Conservation (phyloP, 2,113 vertebrate genomes). For the Emberiza fucata region DNA sequence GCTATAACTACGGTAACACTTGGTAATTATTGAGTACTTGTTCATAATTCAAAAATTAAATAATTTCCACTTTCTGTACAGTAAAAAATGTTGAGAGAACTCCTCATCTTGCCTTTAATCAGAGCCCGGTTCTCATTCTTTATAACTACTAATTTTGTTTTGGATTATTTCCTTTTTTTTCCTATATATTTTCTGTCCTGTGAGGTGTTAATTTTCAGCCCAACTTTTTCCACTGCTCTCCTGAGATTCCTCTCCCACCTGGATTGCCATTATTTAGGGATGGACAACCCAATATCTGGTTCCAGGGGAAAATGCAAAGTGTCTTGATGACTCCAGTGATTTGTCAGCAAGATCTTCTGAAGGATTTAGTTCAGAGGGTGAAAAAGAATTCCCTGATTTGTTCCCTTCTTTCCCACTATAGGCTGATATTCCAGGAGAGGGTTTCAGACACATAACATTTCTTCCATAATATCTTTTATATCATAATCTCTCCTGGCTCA, state of each 20-base stretch:
- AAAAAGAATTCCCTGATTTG: background rate
- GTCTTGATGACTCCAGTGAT: background rate
- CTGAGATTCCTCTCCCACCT: background rate
- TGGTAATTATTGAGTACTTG: background rate
- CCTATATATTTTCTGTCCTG: rapidly evolving
- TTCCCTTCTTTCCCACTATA: background rate
- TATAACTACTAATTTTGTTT: background rate
- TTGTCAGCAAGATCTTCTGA: background rate
- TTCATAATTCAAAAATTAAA: background rate
- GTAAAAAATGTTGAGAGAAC: background rate
- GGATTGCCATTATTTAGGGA: background rate
- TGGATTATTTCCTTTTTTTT: background rate
- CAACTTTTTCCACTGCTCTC: background rate
- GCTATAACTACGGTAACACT: background rate
- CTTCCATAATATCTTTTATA: background rate
- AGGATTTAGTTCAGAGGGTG: background rate
- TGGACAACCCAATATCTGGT: background rate
- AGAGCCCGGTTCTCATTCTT: background rate
- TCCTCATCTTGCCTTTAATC: background rate
- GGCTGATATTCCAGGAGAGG: background rate
- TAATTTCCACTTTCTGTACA: background rate
- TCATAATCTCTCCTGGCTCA: background rate
- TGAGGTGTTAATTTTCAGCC: background rate
- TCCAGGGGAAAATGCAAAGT: background rate
- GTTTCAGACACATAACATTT: background rate